phyloP scores from a whole-genome alignment of 1,140 invertebrate genomes.

The Pogonus chalceus region DNA sequence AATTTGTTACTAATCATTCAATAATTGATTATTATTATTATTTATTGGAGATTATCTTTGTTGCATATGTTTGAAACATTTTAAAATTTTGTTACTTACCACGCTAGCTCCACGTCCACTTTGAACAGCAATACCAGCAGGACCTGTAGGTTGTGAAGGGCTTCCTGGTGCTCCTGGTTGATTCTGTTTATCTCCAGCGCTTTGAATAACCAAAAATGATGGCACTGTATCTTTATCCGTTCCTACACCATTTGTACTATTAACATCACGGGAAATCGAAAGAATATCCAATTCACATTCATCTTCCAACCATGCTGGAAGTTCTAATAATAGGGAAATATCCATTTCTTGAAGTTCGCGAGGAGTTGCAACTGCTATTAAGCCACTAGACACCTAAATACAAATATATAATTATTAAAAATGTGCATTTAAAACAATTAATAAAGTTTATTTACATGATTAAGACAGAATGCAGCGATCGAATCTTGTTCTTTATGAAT shows the following conservation, averaged over 20 bases:
- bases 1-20: too few species aligned
- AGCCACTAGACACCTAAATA: conserved; percentile 61
- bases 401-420: too few species aligned
- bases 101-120: conserved; percentile 79
- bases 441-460: conserved; percentile 53
- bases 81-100: conserved; percentile 55
- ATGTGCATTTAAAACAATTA: background rate
- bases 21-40: too few species aligned
- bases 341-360: conserved; percentile 97
- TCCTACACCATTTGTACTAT: conserved; percentile 40
- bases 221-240: conserved; percentile 58
- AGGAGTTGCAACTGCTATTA: conserved; percentile 86
- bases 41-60: too few species aligned
- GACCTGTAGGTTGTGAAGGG: conserved; percentile 51
- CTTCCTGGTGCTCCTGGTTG: conserved; percentile 36
- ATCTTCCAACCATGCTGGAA: conserved; percentile 86
- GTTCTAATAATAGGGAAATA: conserved; percentile 79
- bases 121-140: conserved; percentile 55
- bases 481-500: conserved; percentile 99
- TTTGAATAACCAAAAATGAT: conserved; percentile 88
- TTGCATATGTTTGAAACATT: too few species aligned
- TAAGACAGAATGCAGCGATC: conserved; percentile 93
- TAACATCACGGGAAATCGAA: conserved; percentile 50
- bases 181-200: conserved; percentile 60
- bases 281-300: conserved; percentile 94